These are phyloP conservation scores for Tetragnatha versicolor DNA, from an alignment of 1,140 invertebrate genomes.

Conservation along the genomic window DNA sequence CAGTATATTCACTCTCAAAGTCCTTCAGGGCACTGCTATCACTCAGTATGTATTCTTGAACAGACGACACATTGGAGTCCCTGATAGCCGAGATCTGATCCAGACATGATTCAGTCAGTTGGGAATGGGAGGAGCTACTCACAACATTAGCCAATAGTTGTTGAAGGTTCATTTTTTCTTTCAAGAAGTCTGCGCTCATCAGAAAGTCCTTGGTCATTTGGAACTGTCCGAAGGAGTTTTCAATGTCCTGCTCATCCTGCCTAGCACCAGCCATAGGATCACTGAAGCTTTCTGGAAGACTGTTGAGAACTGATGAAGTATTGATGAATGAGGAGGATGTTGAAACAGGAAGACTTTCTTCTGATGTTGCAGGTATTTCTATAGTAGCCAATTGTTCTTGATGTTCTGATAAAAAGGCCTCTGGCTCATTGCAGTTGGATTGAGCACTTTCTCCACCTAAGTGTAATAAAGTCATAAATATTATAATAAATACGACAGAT, in stretches of 20 bases:
- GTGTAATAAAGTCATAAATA: too few relatives aligned
- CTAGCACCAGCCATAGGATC: background rate
- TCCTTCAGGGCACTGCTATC: constrained; percentile 3
- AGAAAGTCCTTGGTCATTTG: constrained; percentile 31
- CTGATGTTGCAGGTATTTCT: background rate
- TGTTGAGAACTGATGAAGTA: background rate
- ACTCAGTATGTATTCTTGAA: background rate
- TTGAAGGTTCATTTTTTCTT: constrained; percentile 28
- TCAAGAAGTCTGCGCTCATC: constrained; percentile 18
- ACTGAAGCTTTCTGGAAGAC: background rate
- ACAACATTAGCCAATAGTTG: constrained; percentile 29
- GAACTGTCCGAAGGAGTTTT: background rate
- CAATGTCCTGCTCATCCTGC: constrained; percentile 3
- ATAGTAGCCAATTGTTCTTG: background rate
- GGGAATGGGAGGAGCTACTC: background rate
- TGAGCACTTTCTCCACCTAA: too few relatives aligned
- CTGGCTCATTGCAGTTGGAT: too few relatives aligned
- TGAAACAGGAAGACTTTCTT: constrained; percentile 21
- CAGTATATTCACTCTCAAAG: background rate
- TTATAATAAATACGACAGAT: too few relatives aligned
- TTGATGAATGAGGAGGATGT: constrained; percentile 5
- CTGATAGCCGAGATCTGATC: background rate
- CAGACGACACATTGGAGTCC: background rate
- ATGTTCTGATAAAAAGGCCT: too few relatives aligned
- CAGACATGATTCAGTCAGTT: background rate